phyloP scores from a whole-genome alignment of 2,797 vertebrate genomes.

The Arnoldichthys spilopterus region DNA sequence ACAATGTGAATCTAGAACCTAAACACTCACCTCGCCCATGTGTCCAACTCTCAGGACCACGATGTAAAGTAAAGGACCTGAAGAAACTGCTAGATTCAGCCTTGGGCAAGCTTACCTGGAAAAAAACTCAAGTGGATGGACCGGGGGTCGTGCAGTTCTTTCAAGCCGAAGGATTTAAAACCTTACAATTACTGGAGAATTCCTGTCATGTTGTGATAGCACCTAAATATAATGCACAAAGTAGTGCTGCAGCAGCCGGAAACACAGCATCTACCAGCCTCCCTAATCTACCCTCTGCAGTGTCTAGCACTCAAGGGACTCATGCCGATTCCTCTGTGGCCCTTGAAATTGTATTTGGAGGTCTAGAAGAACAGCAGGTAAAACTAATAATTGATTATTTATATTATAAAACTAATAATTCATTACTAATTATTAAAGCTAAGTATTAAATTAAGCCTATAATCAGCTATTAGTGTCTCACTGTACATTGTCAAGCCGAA shows the following conservation, averaged over 20 bases:
- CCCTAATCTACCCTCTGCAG: not conserved
- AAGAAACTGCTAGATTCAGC: slow-evolving; percentile 23
- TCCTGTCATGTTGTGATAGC: slow-evolving; percentile 61
- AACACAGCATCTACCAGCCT: not conserved
- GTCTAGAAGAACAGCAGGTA: slow-evolving; percentile 57
- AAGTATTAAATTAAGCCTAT: too few species aligned
- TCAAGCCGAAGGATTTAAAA: slow-evolving; percentile 49
- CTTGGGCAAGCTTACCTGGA: slow-evolving; percentile 47
- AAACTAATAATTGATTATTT: not conserved
- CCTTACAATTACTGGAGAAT: slow-evolving; percentile 53
- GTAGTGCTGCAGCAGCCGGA: not conserved
- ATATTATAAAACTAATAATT: too few species aligned
- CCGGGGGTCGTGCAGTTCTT: slow-evolving; percentile 64
- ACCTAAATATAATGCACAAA: not conserved
- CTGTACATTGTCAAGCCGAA: too few species aligned
- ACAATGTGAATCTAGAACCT: slow-evolving; percentile 48
- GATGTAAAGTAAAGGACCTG: slow-evolving; percentile 48
- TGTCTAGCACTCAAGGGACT: not conserved
- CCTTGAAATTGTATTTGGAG: slow-evolving; percentile 57
- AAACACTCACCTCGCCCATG: slow-evolving; percentile 41
- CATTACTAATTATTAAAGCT: too few species aligned
- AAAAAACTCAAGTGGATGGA: slow-evolving; percentile 58
- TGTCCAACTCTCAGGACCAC: slow-evolving; percentile 64
- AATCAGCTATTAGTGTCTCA: not conserved
- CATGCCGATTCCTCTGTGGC: not conserved